Evolutionary conservation across 1,140 invertebrate genomes (phyloP).

Genomic region (Plodia interpunctella): DNA sequence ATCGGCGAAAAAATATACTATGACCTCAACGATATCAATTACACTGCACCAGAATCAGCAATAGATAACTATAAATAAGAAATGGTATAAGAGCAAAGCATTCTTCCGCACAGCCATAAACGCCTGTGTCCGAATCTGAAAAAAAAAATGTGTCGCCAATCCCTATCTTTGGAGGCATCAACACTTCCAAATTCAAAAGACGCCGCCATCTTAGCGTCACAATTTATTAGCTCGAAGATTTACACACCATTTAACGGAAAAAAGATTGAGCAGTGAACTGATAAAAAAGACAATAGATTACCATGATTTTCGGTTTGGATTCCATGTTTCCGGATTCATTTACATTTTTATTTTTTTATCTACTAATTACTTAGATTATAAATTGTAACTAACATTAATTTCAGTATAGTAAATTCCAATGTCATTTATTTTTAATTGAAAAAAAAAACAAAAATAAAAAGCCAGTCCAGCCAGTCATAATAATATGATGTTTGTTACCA

Average conservation of each 20-base stretch:
- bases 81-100: neutral
- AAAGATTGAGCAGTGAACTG: conserved; percentile 19
- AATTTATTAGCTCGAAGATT: conserved; percentile 35
- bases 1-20: neutral
- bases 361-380: too few species aligned
- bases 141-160: conserved; percentile 36
- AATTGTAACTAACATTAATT: neutral
- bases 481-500: too few species aligned
- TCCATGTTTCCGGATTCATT: conserved; percentile 11
- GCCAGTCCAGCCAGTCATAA: too few species aligned
- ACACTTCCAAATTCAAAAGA: conserved; percentile 34
- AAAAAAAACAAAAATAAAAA: too few species aligned
- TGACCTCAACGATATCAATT: neutral
- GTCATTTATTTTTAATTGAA: too few species aligned
- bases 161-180: conserved; percentile 32
- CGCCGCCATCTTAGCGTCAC: conserved; percentile 23
- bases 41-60: neutral
- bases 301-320: conserved; percentile 12
- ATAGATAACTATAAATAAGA: neutral
- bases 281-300: conserved; percentile 14
- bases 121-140: neutral
- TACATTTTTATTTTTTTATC: neutral
- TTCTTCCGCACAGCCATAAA: neutral
- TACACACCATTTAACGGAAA: conserved; percentile 46
- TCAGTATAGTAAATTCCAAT: too few species aligned